Conservation (phyloP, 1,140 invertebrate species). For the Saccostrea cuccullata region DNA sequence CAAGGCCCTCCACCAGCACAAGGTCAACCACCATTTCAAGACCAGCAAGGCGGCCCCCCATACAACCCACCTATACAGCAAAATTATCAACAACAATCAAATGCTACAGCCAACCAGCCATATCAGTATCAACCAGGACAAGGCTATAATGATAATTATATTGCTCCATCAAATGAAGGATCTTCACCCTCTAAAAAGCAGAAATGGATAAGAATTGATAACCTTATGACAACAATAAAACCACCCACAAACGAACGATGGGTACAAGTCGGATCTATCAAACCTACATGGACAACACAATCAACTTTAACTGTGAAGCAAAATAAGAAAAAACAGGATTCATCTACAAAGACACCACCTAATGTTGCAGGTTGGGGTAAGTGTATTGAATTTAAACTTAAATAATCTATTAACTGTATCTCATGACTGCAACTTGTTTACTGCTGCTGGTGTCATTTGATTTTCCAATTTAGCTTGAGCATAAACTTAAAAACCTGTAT, state of each 20-base stretch:
- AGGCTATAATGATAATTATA: conserved; percentile 17
- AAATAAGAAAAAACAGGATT: conserved; percentile 19
- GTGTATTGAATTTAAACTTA: neutral
- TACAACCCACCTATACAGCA: neutral
- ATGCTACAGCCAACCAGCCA: neutral
- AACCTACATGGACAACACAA: conserved; percentile 20
- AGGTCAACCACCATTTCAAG: neutral
- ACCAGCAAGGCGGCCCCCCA: neutral
- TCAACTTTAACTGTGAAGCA: conserved; percentile 2
- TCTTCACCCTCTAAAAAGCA: neutral
- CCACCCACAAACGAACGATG: conserved; percentile 14
- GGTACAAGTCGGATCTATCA: conserved; percentile 29
- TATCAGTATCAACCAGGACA: conserved; percentile 33
- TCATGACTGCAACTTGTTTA: neutral
- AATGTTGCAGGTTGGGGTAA: conserved; percentile 24
- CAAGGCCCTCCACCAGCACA: neutral
- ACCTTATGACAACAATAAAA: conserved; percentile 20
- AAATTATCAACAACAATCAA: neutral
- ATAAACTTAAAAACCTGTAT: no score
- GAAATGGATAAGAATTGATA: neutral
- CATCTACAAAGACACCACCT: neutral
- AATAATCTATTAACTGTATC: neutral
- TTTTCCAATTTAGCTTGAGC: no score
- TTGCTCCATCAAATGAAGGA: neutral
- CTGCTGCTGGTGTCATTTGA: neutral